Evolutionary conservation across 2,888 invertebrate genomes (phyloP).

Genomic region (Hydrotaea diabolus): DNA sequence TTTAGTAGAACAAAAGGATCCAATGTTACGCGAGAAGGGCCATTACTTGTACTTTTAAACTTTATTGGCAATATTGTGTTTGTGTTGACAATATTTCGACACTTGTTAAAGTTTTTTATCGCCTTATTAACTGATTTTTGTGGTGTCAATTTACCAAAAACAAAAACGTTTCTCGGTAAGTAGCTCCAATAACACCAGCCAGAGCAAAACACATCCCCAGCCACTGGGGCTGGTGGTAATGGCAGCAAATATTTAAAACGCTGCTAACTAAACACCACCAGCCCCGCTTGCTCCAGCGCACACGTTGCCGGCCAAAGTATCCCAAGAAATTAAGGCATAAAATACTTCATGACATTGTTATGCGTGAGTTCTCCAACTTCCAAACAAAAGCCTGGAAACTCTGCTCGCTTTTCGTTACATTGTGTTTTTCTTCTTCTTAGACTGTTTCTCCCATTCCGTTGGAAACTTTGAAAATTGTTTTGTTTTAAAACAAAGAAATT

Average conservation of each 20-base stretch:
- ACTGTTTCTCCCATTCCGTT: background rate
- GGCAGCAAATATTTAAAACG: constrained; percentile 52
- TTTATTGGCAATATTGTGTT: constrained; percentile 64
- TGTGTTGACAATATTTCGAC: constrained; percentile 61
- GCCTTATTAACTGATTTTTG: constrained; percentile 79
- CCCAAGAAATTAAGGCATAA: constrained; percentile 65
- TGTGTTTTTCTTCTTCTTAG: background rate
- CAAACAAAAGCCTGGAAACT: constrained; percentile 28
- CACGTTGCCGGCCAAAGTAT: constrained; percentile 36
- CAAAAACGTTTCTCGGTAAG: constrained; percentile 52
- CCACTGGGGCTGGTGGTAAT: constrained; percentile 3
- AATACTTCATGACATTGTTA: constrained; percentile 66
- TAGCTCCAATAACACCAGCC: constrained; percentile 54
- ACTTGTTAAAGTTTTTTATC: constrained; percentile 72
- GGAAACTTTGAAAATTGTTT: constrained; percentile 54
- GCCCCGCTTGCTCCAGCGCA: background rate
- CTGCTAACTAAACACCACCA: constrained; percentile 45
- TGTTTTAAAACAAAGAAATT: constrained; percentile 61
- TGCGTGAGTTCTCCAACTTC: constrained; percentile 49
- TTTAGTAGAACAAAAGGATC: background rate
- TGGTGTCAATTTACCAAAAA: constrained; percentile 78
- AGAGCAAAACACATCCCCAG: too few species aligned
- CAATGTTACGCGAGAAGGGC: constrained; percentile 34
- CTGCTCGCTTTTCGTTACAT: background rate
- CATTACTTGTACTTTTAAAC: constrained; percentile 62